phyloP scores from a whole-genome alignment of 2,888 invertebrate genomes.

The Byasa hedistus region DNA sequence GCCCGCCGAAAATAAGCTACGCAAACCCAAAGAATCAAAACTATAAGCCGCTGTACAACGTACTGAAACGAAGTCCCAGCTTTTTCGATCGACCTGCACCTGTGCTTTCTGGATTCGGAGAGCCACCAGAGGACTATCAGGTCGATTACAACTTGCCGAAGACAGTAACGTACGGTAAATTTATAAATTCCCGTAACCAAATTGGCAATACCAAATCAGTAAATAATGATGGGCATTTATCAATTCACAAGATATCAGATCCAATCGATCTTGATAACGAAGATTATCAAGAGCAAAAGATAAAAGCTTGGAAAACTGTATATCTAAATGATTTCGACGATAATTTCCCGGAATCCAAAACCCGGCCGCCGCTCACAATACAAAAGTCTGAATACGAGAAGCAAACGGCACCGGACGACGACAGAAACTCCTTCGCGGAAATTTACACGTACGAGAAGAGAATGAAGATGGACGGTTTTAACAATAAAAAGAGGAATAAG shows the following conservation, averaged over 20 bases:
- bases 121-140: slow-evolving; percentile 52
- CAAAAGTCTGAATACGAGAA: slow-evolving; percentile 38
- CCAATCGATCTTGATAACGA: slow-evolving; percentile 8
- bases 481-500: slow-evolving; percentile 43
- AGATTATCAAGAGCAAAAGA: slow-evolving; percentile 6
- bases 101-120: slow-evolving; percentile 51
- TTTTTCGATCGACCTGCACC: slow-evolving; percentile 42
- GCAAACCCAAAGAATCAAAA: slow-evolving; percentile 40
- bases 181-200: slow-evolving; percentile 41
- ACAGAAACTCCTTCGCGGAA: slow-evolving; percentile 42
- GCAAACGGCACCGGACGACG: slow-evolving; percentile 37
- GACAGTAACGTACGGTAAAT: slow-evolving; percentile 38
- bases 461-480: slow-evolving; percentile 35
- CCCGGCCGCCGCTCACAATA: slow-evolving; percentile 32
- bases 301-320: background rate
- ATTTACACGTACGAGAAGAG: slow-evolving; percentile 39
- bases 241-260: slow-evolving; percentile 9
- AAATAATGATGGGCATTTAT: slow-evolving; percentile 3
- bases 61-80: slow-evolving; percentile 43
- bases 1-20: slow-evolving; percentile 45
- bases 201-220: slow-evolving; percentile 48
- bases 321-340: slow-evolving; percentile 20
- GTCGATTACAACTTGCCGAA: slow-evolving; percentile 40
- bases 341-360: slow-evolving; percentile 10
- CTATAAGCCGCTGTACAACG: slow-evolving; percentile 42